Percentiles rank a stretch among this genome's conserved stretches.
These are phyloP conservation scores for Prionchulus punctatus DNA, from an alignment of 2,888 invertebrate species.

Conservation along the genomic window DNA sequence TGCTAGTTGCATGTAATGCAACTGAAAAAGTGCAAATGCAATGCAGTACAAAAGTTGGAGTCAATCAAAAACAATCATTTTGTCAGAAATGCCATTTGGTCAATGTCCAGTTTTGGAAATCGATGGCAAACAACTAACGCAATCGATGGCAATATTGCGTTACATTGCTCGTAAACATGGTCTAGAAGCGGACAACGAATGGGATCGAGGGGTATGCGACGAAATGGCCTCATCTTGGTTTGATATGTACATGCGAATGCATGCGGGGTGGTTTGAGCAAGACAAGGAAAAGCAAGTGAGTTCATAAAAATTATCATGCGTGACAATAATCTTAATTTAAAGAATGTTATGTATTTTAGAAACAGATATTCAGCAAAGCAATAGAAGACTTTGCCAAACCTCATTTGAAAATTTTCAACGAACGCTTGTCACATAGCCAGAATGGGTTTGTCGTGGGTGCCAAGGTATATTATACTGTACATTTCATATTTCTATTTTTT, in stretches of 20 bases:
- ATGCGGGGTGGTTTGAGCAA: neutral
- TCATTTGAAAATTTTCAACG: neutral
- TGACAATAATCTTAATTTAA: neutral
- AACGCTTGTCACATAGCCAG: neutral
- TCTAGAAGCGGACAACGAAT: neutral
- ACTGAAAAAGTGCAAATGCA: too few species aligned
- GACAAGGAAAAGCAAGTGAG: neutral
- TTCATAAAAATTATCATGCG: neutral
- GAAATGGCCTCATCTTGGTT: neutral
- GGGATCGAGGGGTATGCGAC: neutral
- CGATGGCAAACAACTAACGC: slow-evolving; percentile 10
- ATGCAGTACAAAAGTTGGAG: too few species aligned
- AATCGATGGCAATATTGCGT: slow-evolving; percentile 12
- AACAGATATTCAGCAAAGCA: neutral
- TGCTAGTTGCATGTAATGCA: too few species aligned
- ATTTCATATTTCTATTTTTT: neutral
- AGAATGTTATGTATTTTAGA: neutral
- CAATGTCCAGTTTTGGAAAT: slow-evolving; percentile 12
- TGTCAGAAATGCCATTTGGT: slow-evolving; percentile 10
- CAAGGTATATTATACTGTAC: neutral
- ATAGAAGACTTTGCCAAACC: neutral
- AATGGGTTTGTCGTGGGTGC: neutral
- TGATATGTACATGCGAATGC: neutral
- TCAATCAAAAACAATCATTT: neutral
- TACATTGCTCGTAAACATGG: slow-evolving; percentile 9